Evolutionary conservation across 2,797 vertebrate species (phyloP), one percentile per base, ranked within the genome.

Genomic region (Enoplosus armatus): DNA sequence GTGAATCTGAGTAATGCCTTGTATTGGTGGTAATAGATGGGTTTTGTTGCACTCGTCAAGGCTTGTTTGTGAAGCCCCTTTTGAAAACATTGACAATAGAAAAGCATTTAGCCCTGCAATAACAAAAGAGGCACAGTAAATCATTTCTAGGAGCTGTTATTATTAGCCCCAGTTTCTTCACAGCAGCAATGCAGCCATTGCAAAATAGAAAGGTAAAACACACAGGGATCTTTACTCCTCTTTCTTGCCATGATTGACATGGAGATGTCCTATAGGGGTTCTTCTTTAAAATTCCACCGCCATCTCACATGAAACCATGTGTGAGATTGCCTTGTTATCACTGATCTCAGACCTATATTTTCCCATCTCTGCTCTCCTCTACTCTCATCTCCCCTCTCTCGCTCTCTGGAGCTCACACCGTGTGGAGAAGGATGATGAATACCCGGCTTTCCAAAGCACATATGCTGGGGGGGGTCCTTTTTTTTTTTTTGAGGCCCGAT

Each of bases 271-370:
- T 89, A 93, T 92, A 91, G 88, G 87, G 79, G 56, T 59, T 79
- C 88, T 87, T 87, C 87, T 93, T 94, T 90, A 87, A 91, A 85
- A 93, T 93, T 91, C 86, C 72, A 50, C 79, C 51, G 58, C 78
- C 89, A 88, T 93, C 91, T 86, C 85, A 82, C 86, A 85, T 91
- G 89, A 93, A 94, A 86, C 91, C 93, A 92, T 93, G 93, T 95
- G 94, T 95, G 91, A 93, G 94, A 95, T 94, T 95, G 93, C 91
- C 92, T 93, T 90, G 89, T 93, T 95, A 93, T 94, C 91, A 73
- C 92, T 92, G 90, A 94, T 93, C 90, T 93, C 87, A 87, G 87
- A 82, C 90, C 90, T 91, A 86, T 92, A 90, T 90, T 92, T 87
- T 85, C 83, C 87, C 87, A 88, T 89, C 86, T 90, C 85, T 82